Conservation (phyloP, 1,140 invertebrate genomes). For the Drosophila navojoa region DNA sequence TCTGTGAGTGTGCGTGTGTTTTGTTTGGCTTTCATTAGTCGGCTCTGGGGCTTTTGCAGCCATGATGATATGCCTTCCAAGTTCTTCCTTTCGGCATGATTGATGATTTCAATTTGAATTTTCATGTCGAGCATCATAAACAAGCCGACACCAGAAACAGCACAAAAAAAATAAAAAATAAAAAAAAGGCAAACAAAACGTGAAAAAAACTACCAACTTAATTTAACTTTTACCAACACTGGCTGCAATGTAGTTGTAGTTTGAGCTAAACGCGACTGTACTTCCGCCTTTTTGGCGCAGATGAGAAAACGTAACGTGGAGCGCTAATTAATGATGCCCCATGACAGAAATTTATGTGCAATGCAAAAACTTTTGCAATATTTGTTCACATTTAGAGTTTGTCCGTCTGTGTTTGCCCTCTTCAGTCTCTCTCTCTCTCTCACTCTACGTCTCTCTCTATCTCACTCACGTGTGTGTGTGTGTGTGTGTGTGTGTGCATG, state of each 20-base stretch:
- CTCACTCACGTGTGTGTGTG: slow-evolving; percentile 8
- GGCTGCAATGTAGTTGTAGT: slow-evolving; percentile 28
- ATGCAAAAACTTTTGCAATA: slow-evolving; percentile 78
- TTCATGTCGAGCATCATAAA: slow-evolving; percentile 75
- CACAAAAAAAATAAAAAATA: slow-evolving; percentile 3
- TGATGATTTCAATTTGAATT: slow-evolving; percentile 83
- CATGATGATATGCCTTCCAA: slow-evolving; percentile 44
- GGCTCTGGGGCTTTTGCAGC: slow-evolving; percentile 35
- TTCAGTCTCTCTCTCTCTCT: not conserved
- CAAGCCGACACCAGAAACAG: slow-evolving; percentile 7
- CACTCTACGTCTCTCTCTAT: too few relatives aligned
- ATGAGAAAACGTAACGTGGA: slow-evolving; percentile 28
- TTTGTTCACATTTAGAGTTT: slow-evolving; percentile 75
- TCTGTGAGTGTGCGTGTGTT: slow-evolving; percentile 32
- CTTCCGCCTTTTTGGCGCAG: slow-evolving; percentile 51
- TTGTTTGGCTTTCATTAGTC: slow-evolving; percentile 83
- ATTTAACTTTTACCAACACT: slow-evolving; percentile 74
- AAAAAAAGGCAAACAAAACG: slow-evolving; percentile 4
- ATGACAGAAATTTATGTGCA: slow-evolving; percentile 80
- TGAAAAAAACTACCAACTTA: slow-evolving; percentile 51
- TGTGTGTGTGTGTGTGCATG: slow-evolving; percentile 28
- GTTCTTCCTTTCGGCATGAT: slow-evolving; percentile 59
- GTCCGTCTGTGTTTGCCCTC: slow-evolving; percentile 18
- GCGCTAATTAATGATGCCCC: slow-evolving; percentile 78
- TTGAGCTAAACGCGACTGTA: slow-evolving; percentile 56